Conservation (phyloP, 2,888 invertebrate genomes). For the Cinara cedri region DNA sequence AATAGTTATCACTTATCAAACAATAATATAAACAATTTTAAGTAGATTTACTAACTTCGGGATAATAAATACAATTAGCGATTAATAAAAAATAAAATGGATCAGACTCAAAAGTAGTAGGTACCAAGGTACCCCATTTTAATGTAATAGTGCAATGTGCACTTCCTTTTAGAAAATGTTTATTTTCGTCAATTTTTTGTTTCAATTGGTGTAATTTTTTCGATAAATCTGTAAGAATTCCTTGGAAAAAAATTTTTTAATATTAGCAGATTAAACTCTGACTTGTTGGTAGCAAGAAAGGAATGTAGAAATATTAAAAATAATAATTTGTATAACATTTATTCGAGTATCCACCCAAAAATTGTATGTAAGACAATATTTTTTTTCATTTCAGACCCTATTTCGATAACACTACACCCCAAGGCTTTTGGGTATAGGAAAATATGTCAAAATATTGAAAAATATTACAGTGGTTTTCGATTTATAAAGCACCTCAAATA, state of each 20-base stretch:
- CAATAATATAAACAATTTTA: slow-evolving; percentile 27
- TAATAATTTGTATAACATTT: no score
- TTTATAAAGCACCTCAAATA: no score
- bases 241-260: slow-evolving; percentile 25
- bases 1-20: slow-evolving; percentile 23
- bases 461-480: no score
- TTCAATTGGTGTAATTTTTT: slow-evolving; percentile 59
- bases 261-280: no score
- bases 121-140: slow-evolving; percentile 59
- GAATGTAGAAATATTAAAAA: no score
- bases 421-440: no score
- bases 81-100: slow-evolving; percentile 66
- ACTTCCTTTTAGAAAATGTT: slow-evolving; percentile 55
- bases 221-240: slow-evolving; percentile 60
- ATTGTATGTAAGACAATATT: no score
- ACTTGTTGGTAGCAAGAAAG: no score
- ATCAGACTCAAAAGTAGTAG: slow-evolving; percentile 41
- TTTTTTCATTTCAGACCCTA: no score
- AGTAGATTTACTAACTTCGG: slow-evolving; percentile 66
- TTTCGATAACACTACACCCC: no score
- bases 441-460: no score
- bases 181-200: slow-evolving; percentile 59
- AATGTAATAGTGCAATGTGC: slow-evolving; percentile 58
- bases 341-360: no score
- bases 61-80: slow-evolving; percentile 71